A percentile compares a stretch with the other conserved stretches of the same genome.
phyloP scores from a whole-genome alignment of 2,888 invertebrate genomes.

The Agonopterix arenella region DNA sequence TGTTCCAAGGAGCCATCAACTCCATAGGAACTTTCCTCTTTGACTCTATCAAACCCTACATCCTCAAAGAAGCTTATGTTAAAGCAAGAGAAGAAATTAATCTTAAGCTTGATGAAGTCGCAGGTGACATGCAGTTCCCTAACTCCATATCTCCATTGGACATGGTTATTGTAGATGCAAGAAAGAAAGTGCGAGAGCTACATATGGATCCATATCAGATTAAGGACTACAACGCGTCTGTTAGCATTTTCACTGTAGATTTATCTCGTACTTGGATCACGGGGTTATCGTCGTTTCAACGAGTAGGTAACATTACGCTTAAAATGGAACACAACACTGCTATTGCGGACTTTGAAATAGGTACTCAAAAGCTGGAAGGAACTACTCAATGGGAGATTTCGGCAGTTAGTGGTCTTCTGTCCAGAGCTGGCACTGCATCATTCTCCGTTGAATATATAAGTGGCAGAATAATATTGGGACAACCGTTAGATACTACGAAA shows the following conservation, averaged over 20 bases:
- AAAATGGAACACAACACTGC: constrained; percentile 84
- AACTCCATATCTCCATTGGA: constrained; percentile 92
- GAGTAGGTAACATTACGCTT: constrained; percentile 86
- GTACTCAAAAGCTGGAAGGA: constrained; percentile 87
- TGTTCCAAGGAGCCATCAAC: constrained; percentile 86
- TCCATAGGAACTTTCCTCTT: constrained; percentile 89
- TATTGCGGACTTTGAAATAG: constrained; percentile 82
- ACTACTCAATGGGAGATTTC: constrained; percentile 87
- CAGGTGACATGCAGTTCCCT: constrained; percentile 84
- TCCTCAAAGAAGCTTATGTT: constrained; percentile 86
- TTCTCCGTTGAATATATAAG: constrained; percentile 89
- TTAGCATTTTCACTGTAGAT: constrained; percentile 81
- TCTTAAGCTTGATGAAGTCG: constrained; percentile 81
- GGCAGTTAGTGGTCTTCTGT: constrained; percentile 80
- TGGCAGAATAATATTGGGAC: constrained; percentile 81
- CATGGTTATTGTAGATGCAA: constrained; percentile 85
- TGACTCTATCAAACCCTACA: constrained; percentile 90
- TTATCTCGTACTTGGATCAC: constrained; percentile 86
- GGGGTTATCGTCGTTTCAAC: constrained; percentile 88
- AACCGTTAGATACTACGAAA: constrained; percentile 86
- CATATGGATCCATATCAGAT: constrained; percentile 86
- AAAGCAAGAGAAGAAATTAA: constrained; percentile 86
- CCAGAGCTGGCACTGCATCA: constrained; percentile 83
- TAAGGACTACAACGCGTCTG: constrained; percentile 83
- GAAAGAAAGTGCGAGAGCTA: constrained; percentile 80